phyloP scores from a whole-genome alignment of 2,113 vertebrate genomes.

The Monopterus albus region DNA sequence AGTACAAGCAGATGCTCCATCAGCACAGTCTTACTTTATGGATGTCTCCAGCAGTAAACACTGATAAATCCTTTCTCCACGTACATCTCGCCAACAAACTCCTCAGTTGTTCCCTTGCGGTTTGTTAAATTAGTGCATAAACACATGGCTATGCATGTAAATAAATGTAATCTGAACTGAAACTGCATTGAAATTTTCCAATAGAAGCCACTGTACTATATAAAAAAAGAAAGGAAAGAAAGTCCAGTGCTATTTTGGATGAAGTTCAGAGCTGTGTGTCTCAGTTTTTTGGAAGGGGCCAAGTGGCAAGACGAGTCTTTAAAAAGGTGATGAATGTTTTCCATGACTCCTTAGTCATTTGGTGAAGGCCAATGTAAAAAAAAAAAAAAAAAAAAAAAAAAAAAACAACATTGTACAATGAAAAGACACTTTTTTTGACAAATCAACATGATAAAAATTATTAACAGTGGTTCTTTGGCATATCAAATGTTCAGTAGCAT shows the following conservation, averaged over 20 bases:
- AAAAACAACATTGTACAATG: neutral
- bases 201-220: conserved; percentile 13
- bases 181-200: conserved; percentile 35
- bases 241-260: conserved; percentile 60
- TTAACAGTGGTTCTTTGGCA: conserved; percentile 82
- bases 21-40: conserved; percentile 9
- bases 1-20: conserved; percentile 62
- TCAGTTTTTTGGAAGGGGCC: neutral
- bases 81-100: conserved; percentile 28
- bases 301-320: conserved; percentile 4
- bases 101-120: conserved; percentile 28
- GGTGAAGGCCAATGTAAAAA: conserved; percentile 38
- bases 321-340: conserved; percentile 12
- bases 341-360: conserved; percentile 16
- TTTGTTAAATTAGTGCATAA: conserved; percentile 55
- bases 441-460: conserved; percentile 63
- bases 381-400: conserved; percentile 27
- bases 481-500: conserved; percentile 83
- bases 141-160: conserved; percentile 33
- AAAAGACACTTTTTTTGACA: conserved; percentile 28
- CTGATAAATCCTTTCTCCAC: conserved; percentile 47
- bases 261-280: conserved; percentile 9
- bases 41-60: conserved; percentile 19
- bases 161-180: conserved; percentile 27
- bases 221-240: conserved; percentile 27